Evolutionary conservation across 2,888 invertebrate species (phyloP), one percentile per base, ranked within the genome.

Genomic region (Eupithecia centaureata): DNA sequence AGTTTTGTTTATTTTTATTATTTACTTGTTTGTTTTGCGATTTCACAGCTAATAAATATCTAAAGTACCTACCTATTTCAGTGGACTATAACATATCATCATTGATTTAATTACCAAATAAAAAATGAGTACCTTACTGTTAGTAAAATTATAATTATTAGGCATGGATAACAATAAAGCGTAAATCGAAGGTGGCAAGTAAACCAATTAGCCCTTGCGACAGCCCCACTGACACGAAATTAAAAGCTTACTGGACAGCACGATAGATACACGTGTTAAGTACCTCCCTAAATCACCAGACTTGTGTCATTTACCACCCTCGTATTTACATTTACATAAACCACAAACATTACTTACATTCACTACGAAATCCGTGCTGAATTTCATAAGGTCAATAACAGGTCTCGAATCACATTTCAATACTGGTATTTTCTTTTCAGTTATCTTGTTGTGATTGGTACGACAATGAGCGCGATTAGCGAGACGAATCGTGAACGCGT

Each of bases 321-420:
- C 1, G 25, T n/a, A 59, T 51, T 58, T 25, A 28, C 58, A 59
- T 51, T 58, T 25, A 28, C 58, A 1, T 61, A 65, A 68, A 65
- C 47, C 32, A 59, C 10, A 67, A 56, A 65, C 65, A 62, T 18
- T 76, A 78, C 78, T 77, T 70, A 78, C 78, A 62, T 63, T 75
- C 51, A 62, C 69, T 64, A 68, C 42, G 59, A 70, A 68, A 72
- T 71, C 70, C 72, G 65, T 52, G 25, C 61, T 38, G 58, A 65
- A 73, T 65, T 69, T 70, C 74, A 68, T 66, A 67, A 64, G 63
- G 60, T 42, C 60, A 42, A 57, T 47, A 64, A 38, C 28, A 38
- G 69, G 32, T 57, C n/a, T 30, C 42, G 25, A 33, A 25, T 77
- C 73, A 79, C 78, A 79, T 79, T 70, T 70, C 75, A 52, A 33